Conservation (phyloP, 1,140 invertebrate genomes). For the Holotrichia oblita region DNA sequence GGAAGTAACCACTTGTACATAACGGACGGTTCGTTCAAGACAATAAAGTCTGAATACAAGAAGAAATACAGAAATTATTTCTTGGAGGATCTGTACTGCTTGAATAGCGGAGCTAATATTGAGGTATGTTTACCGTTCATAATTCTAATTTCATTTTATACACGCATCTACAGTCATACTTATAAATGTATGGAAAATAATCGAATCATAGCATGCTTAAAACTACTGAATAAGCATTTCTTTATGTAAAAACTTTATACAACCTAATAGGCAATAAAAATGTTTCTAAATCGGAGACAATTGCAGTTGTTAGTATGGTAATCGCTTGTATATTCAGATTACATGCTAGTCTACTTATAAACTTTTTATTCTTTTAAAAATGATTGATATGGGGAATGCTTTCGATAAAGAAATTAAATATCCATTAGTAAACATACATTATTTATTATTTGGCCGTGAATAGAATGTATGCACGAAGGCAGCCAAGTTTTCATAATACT, state of each 20-base stretch:
- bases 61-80: conserved; percentile 50
- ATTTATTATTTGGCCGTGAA: neutral
- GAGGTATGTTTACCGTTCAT: neutral
- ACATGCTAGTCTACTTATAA: too few relatives aligned
- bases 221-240: too few relatives aligned
- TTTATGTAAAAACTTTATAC: too few relatives aligned
- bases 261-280: too few relatives aligned
- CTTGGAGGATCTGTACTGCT: conserved; percentile 27
- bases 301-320: too few relatives aligned
- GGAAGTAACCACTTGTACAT: conserved; percentile 46
- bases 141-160: neutral
- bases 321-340: too few relatives aligned
- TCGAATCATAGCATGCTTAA: too few relatives aligned
- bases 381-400: neutral
- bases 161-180: too few relatives aligned
- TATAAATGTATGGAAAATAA: too few relatives aligned
- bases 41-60: conserved; percentile 56
- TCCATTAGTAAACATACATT: neutral
- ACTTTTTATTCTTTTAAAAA: too few relatives aligned
- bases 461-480: neutral
- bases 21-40: conserved; percentile 55
- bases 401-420: neutral
- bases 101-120: neutral
- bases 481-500: neutral
- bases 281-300: too few relatives aligned